Base-by-base conservation (phyloP, 2,888 invertebrate genomes). In the Patella caerulea region DNA sequence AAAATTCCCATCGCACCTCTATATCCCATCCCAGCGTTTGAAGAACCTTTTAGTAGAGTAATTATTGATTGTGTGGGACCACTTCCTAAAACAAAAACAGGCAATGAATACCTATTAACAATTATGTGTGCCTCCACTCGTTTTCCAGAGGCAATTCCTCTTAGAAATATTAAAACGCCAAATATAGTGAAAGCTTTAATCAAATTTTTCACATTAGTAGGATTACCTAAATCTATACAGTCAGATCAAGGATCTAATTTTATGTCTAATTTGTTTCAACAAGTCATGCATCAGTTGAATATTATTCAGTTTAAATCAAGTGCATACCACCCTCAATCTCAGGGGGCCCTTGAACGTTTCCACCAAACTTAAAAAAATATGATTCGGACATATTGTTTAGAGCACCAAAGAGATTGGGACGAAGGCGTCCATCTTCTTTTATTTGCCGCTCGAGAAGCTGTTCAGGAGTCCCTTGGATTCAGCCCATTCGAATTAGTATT, bases 141-240 rank as follows among this genome's bases (percentile, higher is more conserved):
- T 5, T 86, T 84, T 73, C 82, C 80, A 52, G 82, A 84, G 75
- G 83, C 84, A 52, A 78, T 86, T 71, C 85, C 85, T 19, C 75
- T 84, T 19, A 82, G 82, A 73, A 80, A 82, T 76, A 83, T 81
- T 15, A 83, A 79, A 65, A 56, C 82, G 24, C 77, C 71, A 55
- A 74, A 74, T 2, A 78, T 85, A n/a, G 73, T 81, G 17, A 83
- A 81, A 71, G 82, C 81, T 59, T 71, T 79, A 34, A 56, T 72
- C 9, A 81, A 79, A 17, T 81, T 83, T 65, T 83, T 83, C 71
- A 83, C 82, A 11, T 73, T 77, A 59, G 72, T 82, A 56, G 80
- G 83, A 71, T 72, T 84, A 24, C 83, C 83, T 9, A 76, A 81
- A 52, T 77, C 76, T 29, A 65, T 84, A 19, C 84, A 82, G 72